phyloP scores from a whole-genome alignment of 1,140 invertebrate species.

The Drosophila sulfurigaster region DNA sequence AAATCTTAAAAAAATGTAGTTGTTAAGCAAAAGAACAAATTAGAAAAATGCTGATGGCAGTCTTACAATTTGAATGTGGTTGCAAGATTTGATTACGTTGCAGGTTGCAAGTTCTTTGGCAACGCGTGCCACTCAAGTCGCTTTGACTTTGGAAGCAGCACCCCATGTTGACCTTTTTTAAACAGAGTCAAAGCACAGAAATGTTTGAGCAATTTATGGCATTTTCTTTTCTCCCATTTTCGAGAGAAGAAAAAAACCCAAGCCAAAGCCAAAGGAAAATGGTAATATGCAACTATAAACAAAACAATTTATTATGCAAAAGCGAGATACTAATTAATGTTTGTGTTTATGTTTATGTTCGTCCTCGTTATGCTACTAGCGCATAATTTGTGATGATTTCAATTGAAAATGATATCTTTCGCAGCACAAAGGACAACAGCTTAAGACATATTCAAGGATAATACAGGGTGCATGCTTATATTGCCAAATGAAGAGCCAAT shows the following conservation, averaged over 20 bases:
- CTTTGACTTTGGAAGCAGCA: constrained; percentile 6
- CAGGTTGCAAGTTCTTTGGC: constrained; percentile 8
- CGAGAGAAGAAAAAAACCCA: background rate
- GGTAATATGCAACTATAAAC: constrained; percentile 33
- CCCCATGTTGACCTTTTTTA: constrained; percentile 31
- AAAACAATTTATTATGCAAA: constrained; percentile 57
- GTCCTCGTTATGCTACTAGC: background rate
- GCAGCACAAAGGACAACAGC: constrained; percentile 6
- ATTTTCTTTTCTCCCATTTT: constrained; percentile 8
- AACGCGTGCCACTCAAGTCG: constrained; percentile 5
- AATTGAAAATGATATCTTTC: background rate
- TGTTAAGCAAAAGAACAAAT: constrained; percentile 13
- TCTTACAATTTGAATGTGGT: constrained; percentile 8
- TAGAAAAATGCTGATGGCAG: constrained; percentile 3
- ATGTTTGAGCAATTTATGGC: constrained; percentile 38
- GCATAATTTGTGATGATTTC: constrained; percentile 25
- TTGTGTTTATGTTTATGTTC: constrained; percentile 10
- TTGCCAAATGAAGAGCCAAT: constrained; percentile 61
- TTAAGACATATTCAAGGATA: constrained; percentile 60
- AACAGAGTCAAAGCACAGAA: constrained; percentile 8
- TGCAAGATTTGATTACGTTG: constrained; percentile 17
- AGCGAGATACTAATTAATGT: constrained; percentile 39
- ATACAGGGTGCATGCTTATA: constrained; percentile 73
- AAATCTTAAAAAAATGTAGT: constrained; percentile 27
- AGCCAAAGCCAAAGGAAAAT: constrained; percentile 9